These are phyloP conservation scores for Porites lobata DNA, from an alignment of 92 coral and sea anemone species.

Conservation along the genomic window DNA sequence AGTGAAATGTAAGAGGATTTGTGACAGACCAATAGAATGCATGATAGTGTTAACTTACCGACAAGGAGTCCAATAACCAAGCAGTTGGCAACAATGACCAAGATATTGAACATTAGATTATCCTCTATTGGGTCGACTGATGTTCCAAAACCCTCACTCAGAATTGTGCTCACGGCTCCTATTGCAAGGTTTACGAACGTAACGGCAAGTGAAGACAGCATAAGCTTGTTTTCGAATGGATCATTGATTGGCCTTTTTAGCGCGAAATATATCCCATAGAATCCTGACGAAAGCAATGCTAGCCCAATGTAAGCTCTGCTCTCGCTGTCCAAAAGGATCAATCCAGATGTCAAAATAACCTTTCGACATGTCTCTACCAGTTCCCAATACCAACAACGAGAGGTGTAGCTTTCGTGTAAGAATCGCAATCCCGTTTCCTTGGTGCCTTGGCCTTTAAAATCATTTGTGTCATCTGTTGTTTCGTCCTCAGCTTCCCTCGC, in stretches of 20 bases:
- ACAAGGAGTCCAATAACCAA: constrained; percentile 12
- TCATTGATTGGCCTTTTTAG: background rate
- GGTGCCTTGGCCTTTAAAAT: background rate
- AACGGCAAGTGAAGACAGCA: background rate
- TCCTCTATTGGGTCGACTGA: background rate
- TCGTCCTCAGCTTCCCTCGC: background rate
- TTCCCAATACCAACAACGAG: constrained; percentile 24
- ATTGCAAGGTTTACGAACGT: background rate
- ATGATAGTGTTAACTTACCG: background rate
- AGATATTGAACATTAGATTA: background rate
- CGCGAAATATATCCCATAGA: background rate
- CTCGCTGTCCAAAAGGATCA: background rate
- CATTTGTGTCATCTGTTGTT: background rate
- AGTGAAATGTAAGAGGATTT: too few relatives aligned
- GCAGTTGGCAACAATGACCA: background rate
- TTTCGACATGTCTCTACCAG: constrained; percentile 15
- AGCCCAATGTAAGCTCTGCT: background rate
- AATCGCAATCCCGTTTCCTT: background rate
- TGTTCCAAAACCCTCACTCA: background rate
- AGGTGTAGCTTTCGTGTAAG: constrained; percentile 2
- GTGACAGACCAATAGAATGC: too few relatives aligned
- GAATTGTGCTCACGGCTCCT: background rate
- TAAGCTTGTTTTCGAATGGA: background rate
- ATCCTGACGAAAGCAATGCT: background rate
- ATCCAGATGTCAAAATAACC: constrained; percentile 11